phyloP scores from a whole-genome alignment of 1,140 invertebrate species.

The Amyelois transitella region DNA sequence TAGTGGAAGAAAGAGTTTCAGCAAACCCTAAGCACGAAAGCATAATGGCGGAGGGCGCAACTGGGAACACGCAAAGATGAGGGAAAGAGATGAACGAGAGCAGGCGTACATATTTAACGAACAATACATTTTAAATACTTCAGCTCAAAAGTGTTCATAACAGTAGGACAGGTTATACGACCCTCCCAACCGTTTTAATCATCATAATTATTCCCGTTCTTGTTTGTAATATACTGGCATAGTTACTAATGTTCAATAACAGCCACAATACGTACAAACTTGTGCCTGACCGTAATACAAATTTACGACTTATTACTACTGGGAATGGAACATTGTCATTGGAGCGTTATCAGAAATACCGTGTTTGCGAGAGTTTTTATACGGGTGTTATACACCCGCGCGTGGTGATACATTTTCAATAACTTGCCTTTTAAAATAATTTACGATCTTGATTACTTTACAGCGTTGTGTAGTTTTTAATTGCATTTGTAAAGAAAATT shows the following conservation, averaged over 20 bases:
- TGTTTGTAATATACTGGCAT: background rate
- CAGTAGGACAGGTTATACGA: no score
- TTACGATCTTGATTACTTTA: background rate
- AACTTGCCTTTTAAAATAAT: background rate
- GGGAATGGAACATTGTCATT: slow-evolving; percentile 24
- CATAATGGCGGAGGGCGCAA: no score
- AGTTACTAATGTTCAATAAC: background rate
- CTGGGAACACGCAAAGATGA: no score
- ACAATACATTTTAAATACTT: no score
- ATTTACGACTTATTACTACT: slow-evolving; percentile 35
- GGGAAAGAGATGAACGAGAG: no score
- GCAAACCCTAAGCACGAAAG: no score
- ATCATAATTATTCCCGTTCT: background rate
- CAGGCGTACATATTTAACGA: no score
- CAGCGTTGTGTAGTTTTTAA: background rate
- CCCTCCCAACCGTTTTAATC: background rate
- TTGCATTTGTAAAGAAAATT: background rate
- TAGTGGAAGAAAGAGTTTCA: no score
- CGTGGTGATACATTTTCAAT: background rate
- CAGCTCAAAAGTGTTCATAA: no score
- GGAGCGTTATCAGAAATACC: slow-evolving; percentile 7
- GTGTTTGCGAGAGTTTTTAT: slow-evolving; percentile 1
- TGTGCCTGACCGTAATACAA: slow-evolving; percentile 24
- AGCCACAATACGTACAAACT: slow-evolving; percentile 1
- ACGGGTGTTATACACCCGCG: background rate